phyloP scores from a whole-genome alignment of 2,888 invertebrate species.

The Callosobruchus maculatus region DNA sequence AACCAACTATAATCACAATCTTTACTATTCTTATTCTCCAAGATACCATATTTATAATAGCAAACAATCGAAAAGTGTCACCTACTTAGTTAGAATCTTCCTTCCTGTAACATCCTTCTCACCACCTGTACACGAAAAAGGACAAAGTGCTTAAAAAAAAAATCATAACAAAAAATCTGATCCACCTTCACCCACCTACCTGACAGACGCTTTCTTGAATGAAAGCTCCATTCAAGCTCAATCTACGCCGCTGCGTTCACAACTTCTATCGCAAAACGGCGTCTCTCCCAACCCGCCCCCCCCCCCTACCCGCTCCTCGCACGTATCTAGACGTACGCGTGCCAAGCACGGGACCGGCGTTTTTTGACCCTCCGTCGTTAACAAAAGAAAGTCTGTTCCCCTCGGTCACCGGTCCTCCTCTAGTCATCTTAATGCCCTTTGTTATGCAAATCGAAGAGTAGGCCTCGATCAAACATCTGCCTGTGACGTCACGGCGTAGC shows the following conservation, averaged over 20 bases:
- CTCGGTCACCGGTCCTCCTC: constrained; percentile 43
- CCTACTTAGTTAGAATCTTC: no score
- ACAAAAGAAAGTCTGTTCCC: constrained; percentile 47
- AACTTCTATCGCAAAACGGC: background rate
- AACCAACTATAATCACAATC: no score
- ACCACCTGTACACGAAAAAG: background rate
- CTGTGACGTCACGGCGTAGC: background rate
- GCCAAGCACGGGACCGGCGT: constrained; percentile 47
- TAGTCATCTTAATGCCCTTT: constrained; percentile 48
- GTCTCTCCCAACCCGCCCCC: constrained; percentile 15
- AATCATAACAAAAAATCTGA: background rate
- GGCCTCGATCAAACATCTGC: constrained; percentile 23
- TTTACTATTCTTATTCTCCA: no score
- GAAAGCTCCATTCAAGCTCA: background rate
- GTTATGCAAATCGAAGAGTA: constrained; percentile 48
- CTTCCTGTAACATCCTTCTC: no score
- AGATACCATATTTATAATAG: no score
- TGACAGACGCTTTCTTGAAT: background rate
- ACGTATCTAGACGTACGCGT: constrained; percentile 47
- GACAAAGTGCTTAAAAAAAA: background rate
- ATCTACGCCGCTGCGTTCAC: background rate
- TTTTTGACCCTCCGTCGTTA: constrained; percentile 44
- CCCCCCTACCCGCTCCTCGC: constrained; percentile 34
- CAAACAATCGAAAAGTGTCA: no score
- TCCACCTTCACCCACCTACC: background rate